Conservation (phyloP, 1,140 invertebrate genomes). For the Saccostrea echinata region DNA sequence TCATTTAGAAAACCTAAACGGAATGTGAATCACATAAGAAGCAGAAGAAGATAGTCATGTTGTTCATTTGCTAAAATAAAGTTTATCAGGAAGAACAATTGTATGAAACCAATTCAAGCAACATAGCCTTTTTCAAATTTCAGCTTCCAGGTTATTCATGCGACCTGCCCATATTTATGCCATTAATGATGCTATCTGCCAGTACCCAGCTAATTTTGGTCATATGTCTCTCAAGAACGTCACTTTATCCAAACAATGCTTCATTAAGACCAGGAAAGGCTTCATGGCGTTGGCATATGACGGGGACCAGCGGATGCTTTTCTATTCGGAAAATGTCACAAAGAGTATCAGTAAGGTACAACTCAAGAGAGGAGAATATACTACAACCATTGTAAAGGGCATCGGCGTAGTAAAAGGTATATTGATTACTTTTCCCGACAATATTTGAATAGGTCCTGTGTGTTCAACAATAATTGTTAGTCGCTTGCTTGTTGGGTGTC, state of each 20-base stretch:
- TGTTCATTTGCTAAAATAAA: too few relatives aligned
- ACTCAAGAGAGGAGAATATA: slow-evolving; percentile 61
- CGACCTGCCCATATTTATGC: slow-evolving; percentile 70
- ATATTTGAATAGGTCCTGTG: background rate
- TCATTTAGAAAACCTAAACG: too few relatives aligned
- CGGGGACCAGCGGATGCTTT: slow-evolving; percentile 62
- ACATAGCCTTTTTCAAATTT: background rate
- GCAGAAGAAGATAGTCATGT: too few relatives aligned
- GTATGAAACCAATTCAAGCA: too few relatives aligned
- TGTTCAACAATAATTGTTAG: too few relatives aligned
- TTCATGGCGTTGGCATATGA: slow-evolving; percentile 68
- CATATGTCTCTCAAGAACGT: slow-evolving; percentile 71
- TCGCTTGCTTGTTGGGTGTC: too few relatives aligned
- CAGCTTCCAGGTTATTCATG: slow-evolving; percentile 60
- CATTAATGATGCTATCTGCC: slow-evolving; percentile 69
- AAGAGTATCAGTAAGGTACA: slow-evolving; percentile 65
- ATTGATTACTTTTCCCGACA: background rate
- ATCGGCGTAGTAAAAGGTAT: slow-evolving; percentile 68
- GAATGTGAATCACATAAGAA: too few relatives aligned
- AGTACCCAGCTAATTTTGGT: slow-evolving; percentile 70
- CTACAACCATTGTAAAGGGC: slow-evolving; percentile 63
- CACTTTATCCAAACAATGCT: slow-evolving; percentile 70
- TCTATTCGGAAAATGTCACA: slow-evolving; percentile 69
- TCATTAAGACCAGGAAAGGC: slow-evolving; percentile 61
- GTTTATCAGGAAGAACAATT: too few relatives aligned